Percentiles rank a stretch among this genome's conserved stretches.
Conservation (phyloP, 2,888 invertebrate species). For the Colletes collaris region DNA sequence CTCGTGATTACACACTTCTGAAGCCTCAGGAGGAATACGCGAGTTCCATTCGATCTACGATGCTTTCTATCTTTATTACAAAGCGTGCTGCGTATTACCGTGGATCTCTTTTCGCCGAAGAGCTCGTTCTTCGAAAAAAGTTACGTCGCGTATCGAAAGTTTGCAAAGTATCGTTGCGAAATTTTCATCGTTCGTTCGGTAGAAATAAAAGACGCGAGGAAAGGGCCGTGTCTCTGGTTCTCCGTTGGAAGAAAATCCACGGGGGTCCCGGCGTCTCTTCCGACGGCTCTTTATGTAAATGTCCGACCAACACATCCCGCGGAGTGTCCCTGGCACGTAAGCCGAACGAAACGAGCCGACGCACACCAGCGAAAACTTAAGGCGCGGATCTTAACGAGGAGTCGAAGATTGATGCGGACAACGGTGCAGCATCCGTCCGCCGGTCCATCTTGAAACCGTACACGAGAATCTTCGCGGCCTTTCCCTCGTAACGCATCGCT, state of each 20-base stretch:
- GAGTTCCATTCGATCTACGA: constrained; percentile 31
- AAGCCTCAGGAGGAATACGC: constrained; percentile 48
- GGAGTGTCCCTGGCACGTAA: constrained; percentile 61
- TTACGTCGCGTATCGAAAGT: constrained; percentile 41
- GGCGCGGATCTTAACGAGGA: constrained; percentile 81
- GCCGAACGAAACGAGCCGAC: constrained; percentile 60
- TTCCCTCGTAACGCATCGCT: constrained; percentile 55
- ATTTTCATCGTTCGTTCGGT: constrained; percentile 43
- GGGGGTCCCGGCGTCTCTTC: constrained; percentile 69
- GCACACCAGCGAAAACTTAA: constrained; percentile 70
- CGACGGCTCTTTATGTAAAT: constrained; percentile 75
- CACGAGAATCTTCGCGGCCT: constrained; percentile 58
- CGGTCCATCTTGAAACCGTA: constrained; percentile 61
- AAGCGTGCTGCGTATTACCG: constrained; percentile 5
- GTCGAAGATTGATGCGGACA: constrained; percentile 81
- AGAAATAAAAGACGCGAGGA: constrained; percentile 50
- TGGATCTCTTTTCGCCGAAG: neutral
- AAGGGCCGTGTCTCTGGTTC: constrained; percentile 52
- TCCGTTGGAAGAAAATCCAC: constrained; percentile 73
- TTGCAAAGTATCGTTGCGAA: constrained; percentile 24
- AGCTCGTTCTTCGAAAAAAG: constrained; percentile 34
- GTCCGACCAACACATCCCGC: constrained; percentile 65
- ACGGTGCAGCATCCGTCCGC: constrained; percentile 71
- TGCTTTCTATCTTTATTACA: constrained; percentile 23
- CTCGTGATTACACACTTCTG: constrained; percentile 35